Percentiles rank a stretch among this genome's conserved stretches.
Evolutionary conservation across 92 coral and sea anemone genomes (phyloP).

Genomic region (Galaxea fascicularis): DNA sequence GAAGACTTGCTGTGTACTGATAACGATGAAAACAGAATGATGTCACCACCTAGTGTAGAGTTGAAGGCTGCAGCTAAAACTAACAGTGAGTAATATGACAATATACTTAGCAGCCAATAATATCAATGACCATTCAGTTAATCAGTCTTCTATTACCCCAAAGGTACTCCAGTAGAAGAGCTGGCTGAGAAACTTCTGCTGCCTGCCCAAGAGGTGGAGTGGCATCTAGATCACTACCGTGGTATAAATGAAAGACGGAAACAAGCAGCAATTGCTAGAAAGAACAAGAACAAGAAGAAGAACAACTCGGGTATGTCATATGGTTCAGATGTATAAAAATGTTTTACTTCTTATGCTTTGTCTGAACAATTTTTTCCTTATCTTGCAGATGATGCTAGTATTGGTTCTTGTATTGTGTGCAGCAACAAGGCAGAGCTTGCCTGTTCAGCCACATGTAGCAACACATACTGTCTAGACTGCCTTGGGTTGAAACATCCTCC

Average conservation of each 20-base stretch:
- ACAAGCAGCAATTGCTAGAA: not conserved
- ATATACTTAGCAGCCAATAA: slow-evolving; percentile 21
- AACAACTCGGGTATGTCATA: slow-evolving; percentile 20
- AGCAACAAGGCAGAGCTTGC: too few species aligned
- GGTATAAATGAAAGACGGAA: not conserved
- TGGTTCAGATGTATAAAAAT: slow-evolving; percentile 12
- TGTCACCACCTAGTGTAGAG: slow-evolving; percentile 28
- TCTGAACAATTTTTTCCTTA: not conserved
- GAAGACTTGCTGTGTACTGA: slow-evolving; percentile 20
- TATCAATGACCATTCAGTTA: slow-evolving; percentile 20
- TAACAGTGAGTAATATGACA: slow-evolving; percentile 32
- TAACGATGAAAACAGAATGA: slow-evolving; percentile 14
- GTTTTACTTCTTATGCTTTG: not conserved
- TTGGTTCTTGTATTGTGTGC: slow-evolving; percentile 9
- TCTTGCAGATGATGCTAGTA: slow-evolving; percentile 14
- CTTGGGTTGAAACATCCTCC: too few species aligned
- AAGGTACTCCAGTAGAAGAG: slow-evolving; percentile 40
- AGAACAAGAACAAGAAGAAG: slow-evolving; percentile 15
- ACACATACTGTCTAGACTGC: too few species aligned
- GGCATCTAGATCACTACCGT: slow-evolving; percentile 30
- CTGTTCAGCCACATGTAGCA: too few species aligned
- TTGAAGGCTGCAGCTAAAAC: slow-evolving; percentile 42
- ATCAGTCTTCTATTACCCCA: slow-evolving; percentile 19
- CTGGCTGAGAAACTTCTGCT: slow-evolving; percentile 42
- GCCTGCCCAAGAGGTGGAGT: slow-evolving; percentile 36